Evolutionary conservation across 2,797 vertebrate species (phyloP), one percentile per base, ranked within the genome.

Genomic region (Chloroceryle amazona): DNA sequence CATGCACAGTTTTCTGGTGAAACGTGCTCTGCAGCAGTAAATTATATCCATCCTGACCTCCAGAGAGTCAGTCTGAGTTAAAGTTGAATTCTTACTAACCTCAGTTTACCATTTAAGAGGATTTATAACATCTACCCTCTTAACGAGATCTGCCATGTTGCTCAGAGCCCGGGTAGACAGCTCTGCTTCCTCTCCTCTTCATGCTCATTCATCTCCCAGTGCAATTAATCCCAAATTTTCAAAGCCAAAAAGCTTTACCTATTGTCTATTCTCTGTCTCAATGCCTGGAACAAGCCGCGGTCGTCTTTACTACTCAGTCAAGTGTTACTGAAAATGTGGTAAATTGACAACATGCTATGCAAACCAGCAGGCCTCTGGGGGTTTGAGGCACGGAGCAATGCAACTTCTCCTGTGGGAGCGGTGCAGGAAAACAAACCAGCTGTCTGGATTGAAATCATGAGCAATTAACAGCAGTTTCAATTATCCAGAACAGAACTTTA

Each of bases 391-490:
- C 14, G 46, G 60, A 93, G 81, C 63, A 96, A 93, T n/a, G 52
- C 81, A 80, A 60, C 78, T 89, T 86, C 83, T 90, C 86, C 93
- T 87, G 63, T 89, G 94, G 90, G 94, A 97, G 74, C 0, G 0
- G 44, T 51, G 52, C 86, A 93, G 71, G 80, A 95, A 94, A 96
- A 54, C 86, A 94, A 93, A 93, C 70, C 88, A 94, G 83, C 93
- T 96, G 94, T 95, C 95, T 96, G 95, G 49, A 86, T 16, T 91
- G 86, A 96, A 89, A 92, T 88, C 47, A 93, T 39, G 47, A 94
- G 85, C 95, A 96, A 97, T 94, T 95, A 93, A 85, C 63, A 92
- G 88, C 47, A 54, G 60, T 76, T 94, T 85, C 93, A 93, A 85
- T 86, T 82, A 90, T 25, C 52, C 93, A 86, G 86, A 93, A 41